phyloP scores from a whole-genome alignment of 2,113 vertebrate genomes.

The Lasiurus borealis region DNA sequence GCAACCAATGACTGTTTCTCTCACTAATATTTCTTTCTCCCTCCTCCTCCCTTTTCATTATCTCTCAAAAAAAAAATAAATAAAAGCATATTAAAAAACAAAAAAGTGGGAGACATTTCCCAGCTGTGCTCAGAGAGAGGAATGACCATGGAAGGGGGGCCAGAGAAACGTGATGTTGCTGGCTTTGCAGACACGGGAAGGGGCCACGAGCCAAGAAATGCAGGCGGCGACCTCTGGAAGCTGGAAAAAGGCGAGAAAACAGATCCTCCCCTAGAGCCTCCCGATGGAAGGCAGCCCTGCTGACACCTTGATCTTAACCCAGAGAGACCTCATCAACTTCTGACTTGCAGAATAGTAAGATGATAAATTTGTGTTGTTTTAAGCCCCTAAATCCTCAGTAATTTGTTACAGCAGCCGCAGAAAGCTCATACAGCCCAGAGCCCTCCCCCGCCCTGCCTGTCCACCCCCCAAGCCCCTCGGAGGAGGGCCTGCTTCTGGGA shows the following conservation, averaged over 20 bases:
- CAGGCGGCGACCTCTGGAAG: not conserved
- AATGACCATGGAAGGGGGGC: not conserved
- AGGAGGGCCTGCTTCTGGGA: not conserved
- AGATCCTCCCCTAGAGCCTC: not conserved
- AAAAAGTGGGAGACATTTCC: not conserved
- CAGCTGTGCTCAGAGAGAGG: not conserved
- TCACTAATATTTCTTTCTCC: too few relatives aligned
- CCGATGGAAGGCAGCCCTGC: not conserved
- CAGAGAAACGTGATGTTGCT: not conserved
- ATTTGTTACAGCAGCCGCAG: not conserved
- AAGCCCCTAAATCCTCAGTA: not conserved
- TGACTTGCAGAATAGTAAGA: not conserved
- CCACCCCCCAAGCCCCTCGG: not conserved
- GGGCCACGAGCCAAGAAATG: not conserved
- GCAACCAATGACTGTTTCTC: too few relatives aligned
- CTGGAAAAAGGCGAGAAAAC: not conserved
- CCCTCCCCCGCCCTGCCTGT: not conserved
- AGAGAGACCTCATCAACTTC: not conserved
- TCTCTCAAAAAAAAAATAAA: too few relatives aligned
- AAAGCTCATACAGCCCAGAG: not conserved
- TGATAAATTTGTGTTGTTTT: not conserved
- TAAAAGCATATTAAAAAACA: too few relatives aligned
- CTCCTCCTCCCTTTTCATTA: too few relatives aligned
- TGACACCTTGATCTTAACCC: not conserved
- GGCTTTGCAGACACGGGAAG: not conserved